These are phyloP conservation scores for Xestobium rufovillosum DNA, from an alignment of 2,888 invertebrate species.

Conservation along the genomic window DNA sequence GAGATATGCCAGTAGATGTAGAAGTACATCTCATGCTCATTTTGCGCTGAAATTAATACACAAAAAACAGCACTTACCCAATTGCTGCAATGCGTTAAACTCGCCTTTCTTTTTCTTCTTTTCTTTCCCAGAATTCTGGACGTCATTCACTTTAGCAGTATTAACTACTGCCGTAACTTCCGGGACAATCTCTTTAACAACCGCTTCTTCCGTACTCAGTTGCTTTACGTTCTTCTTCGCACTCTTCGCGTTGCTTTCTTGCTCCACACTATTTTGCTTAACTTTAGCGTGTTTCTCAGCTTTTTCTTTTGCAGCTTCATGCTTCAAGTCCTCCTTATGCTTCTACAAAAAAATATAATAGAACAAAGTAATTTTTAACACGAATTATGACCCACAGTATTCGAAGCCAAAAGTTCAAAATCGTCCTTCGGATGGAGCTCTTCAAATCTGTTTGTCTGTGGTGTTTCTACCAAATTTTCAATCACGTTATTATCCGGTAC, in stretches of 20 bases:
- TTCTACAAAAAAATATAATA: too few relatives aligned
- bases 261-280: neutral
- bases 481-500: slow-evolving; percentile 51
- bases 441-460: slow-evolving; percentile 65
- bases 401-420: slow-evolving; percentile 48
- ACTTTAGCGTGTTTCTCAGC: neutral
- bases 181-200: slow-evolving; percentile 19
- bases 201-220: slow-evolving; percentile 22
- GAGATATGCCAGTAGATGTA: too few relatives aligned
- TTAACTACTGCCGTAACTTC: neutral
- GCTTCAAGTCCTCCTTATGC: slow-evolving; percentile 17
- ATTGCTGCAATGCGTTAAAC: slow-evolving; percentile 45
- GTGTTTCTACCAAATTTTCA: slow-evolving; percentile 40
- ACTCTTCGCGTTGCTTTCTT: slow-evolving; percentile 23
- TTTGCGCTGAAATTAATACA: too few relatives aligned
- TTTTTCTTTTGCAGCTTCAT: slow-evolving; percentile 17
- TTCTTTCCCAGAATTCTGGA: slow-evolving; percentile 32
- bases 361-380: neutral
- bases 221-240: slow-evolving; percentile 26
- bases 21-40: too few relatives aligned
- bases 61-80: slow-evolving; percentile 48
- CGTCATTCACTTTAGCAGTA: slow-evolving; percentile 6
- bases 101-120: slow-evolving; percentile 57
- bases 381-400: slow-evolving; percentile 43
- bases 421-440: slow-evolving; percentile 77